Conservation (phyloP, 2,797 vertebrate genomes). For the Cottoperca gobio region DNA sequence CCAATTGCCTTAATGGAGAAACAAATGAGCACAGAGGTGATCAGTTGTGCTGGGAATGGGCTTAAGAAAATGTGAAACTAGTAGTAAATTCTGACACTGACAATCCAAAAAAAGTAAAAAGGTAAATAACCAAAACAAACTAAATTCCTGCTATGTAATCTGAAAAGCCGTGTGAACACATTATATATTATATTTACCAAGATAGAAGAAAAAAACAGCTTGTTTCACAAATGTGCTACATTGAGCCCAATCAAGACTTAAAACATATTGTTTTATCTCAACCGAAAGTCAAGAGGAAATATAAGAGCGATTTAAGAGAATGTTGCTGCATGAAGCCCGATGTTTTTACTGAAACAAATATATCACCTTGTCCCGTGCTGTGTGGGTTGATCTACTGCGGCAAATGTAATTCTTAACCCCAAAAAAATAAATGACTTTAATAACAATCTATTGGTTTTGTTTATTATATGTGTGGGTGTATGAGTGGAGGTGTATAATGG, state of each 20-base stretch:
- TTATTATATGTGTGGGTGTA: constrained; percentile 58
- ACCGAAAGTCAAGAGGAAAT: too few relatives aligned
- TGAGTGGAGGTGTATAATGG: constrained; percentile 60
- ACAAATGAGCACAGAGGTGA: neutral
- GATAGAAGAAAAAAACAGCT: too few relatives aligned
- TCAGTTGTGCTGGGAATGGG: neutral
- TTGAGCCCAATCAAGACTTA: too few relatives aligned
- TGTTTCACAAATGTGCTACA: too few relatives aligned
- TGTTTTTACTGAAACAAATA: constrained; percentile 33
- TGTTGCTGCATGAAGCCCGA: too few relatives aligned
- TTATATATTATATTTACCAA: neutral
- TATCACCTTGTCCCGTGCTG: constrained; percentile 18
- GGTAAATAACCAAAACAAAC: constrained; percentile 13
- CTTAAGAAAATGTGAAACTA: neutral
- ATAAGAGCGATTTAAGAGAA: too few relatives aligned
- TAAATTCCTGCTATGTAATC: neutral
- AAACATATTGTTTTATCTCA: too few relatives aligned
- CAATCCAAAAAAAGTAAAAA: too few relatives aligned
- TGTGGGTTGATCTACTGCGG: constrained; percentile 44
- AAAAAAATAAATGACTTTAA: constrained; percentile 55
- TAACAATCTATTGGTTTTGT: constrained; percentile 55
- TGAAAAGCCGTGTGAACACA: constrained; percentile 11
- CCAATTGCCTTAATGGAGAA: neutral
- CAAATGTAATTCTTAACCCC: constrained; percentile 33
- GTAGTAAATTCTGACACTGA: neutral